Evolutionary conservation across 2,797 vertebrate species (phyloP).

Genomic region (Siniperca undulata): DNA sequence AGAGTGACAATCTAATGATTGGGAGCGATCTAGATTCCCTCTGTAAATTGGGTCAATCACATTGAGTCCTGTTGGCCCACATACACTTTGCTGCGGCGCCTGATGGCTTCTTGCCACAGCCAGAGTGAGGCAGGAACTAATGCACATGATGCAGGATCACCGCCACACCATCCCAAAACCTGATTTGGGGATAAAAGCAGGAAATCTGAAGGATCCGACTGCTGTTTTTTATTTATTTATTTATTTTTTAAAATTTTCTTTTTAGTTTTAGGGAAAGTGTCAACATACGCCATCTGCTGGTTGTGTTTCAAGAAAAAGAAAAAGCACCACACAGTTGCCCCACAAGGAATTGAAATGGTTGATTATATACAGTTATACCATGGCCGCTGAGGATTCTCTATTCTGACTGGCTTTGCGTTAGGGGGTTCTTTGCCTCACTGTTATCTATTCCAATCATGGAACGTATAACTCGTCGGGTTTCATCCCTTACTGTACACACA

Average conservation of each 20-base stretch:
- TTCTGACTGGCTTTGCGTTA: not conserved
- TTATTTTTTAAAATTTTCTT: not conserved
- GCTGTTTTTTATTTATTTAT: not conserved
- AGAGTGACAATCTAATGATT: slow-evolving; percentile 31
- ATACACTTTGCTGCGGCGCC: slow-evolving; percentile 18
- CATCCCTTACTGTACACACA: not conserved
- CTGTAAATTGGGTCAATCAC: slow-evolving; percentile 67
- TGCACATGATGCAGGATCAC: slow-evolving; percentile 2
- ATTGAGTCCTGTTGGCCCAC: slow-evolving; percentile 48
- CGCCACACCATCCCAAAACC: not conserved
- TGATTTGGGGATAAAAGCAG: not conserved
- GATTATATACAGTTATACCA: not conserved
- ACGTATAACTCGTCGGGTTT: not conserved
- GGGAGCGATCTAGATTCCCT: slow-evolving; percentile 56
- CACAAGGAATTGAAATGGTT: not conserved
- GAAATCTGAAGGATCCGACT: not conserved
- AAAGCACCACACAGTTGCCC: not conserved
- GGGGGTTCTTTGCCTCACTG: not conserved
- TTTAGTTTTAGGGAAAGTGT: not conserved
- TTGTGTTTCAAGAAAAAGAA: not conserved
- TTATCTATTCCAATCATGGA: no score
- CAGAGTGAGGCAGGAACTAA: slow-evolving; percentile 1
- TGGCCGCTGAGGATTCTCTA: not conserved
- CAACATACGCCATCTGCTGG: not conserved
- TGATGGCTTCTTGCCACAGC: slow-evolving; percentile 48